Evolutionary conservation across 1,140 invertebrate genomes (phyloP), one percentile per base, ranked within the genome.

Genomic region (Elymnias hypermnestra): DNA sequence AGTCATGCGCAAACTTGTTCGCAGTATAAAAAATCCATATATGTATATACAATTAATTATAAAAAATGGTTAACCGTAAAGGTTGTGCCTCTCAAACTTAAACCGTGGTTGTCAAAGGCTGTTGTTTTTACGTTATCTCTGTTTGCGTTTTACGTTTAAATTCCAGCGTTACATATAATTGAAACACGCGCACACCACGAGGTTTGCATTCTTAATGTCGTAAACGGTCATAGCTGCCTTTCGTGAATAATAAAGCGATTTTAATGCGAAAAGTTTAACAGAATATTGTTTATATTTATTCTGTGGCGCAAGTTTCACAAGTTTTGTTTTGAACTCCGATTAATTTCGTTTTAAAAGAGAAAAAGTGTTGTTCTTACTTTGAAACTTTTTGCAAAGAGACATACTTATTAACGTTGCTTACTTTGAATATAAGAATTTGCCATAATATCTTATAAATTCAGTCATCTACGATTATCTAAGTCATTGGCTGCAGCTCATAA

Each of bases 281-380:
- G 55, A 54, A 57, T 61, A 67, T 67, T 65, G 63, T 65, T 65
- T 67, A 67, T 60, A 46, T 52, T 63, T 63, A 55, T 58, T 58
- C 35, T 53, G 18, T 37, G 43, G 41, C 31, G 40, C 17, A 57
- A 57, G 36, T 57, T 53, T 36, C 9, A 33, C 36, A 40, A 62
- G 50, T 57, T 52, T 42, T 17, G 19, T 35, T 21, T 5, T n/a
- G 26, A 54, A 48, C 47, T 57, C 35, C 56, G 50, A 54, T 60
- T 59, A 59, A 54, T 54, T 47, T 39, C 44, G 14, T 35, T 47
- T 39, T 47, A 47, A 47, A 33, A 18, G 35, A 12, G 26, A 39
- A 39, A 39, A 15, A 19, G 23, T 39, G 28, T 12, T 39, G 26
- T 19, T 28, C 10, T 43, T 26, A 26, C n/a, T 21, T 19, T 35